Conservation (phyloP, 2,113 vertebrate genomes). For the Dasyprocta punctata region DNA sequence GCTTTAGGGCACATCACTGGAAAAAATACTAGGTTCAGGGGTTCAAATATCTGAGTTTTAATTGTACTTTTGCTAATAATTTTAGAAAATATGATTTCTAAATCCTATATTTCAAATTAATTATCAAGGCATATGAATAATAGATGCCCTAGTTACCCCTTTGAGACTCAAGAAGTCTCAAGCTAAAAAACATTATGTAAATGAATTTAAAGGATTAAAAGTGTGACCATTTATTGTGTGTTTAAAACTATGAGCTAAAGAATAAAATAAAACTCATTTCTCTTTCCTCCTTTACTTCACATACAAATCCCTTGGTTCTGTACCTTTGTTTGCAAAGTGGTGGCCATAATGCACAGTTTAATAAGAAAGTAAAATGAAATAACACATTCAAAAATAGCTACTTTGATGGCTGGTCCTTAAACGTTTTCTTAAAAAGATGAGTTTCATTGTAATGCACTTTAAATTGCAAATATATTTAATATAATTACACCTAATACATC, state of each 20-base stretch:
- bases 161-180: not conserved
- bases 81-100: not conserved
- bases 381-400: not conserved
- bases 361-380: not conserved
- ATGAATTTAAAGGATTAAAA: constrained; percentile 8
- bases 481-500: not conserved
- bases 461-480: not conserved
- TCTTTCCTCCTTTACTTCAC: not conserved
- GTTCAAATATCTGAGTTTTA: not conserved
- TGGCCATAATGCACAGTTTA: not conserved
- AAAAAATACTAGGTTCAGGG: not conserved
- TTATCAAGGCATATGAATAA: not conserved
- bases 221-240: not conserved
- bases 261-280: not conserved
- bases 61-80: not conserved
- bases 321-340: not conserved
- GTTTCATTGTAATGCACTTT: not conserved
- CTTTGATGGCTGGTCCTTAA: not conserved
- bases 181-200: not conserved
- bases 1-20: not conserved
- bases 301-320: not conserved
- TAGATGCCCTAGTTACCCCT: not conserved
- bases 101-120: not conserved
- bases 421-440: not conserved
- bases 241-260: not conserved